Base-by-base conservation (phyloP, 92 coral and sea anemone genomes). In the Actinostola sp. region DNA sequence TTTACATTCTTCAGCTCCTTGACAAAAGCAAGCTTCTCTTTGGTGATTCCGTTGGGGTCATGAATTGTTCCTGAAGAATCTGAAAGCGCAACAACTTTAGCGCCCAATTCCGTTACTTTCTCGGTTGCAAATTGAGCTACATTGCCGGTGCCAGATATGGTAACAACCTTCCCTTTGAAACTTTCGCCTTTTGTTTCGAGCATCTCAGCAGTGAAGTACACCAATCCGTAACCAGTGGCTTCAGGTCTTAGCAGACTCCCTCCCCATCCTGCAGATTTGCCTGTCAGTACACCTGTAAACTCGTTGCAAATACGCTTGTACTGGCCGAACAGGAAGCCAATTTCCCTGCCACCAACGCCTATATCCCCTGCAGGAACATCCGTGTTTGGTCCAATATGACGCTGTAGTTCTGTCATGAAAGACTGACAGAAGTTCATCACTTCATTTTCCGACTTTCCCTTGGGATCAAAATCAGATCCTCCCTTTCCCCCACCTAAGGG, bases 341-440 rank as follows among this genome's bases (percentile, higher is more conserved):
- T 91, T 76, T 91, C 97, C 66, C 97, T 76, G 53, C 88, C 90
- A 24, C 97, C 97, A 0, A 91, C 97, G 3, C 97, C 97, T 23
- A 91, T 91, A 55, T 91, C 97, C 12, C 97, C 97, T 0, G 97
- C 97, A 19, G 97, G 97, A 35, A 91, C 89, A 72, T 91, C 97
- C 36, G 97, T 91, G 82, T 91, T 87, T 2, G 97, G 97, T 55
- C 97, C 97, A 19, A 91, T 91, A 74, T 91, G 97, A 42, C 97
- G 84, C 76, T 91, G 97, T 0, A 91, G 72, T 67, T 91, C 97
- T 12, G 89, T 79, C 97, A 91, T 91, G 67, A 87, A 91, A 1
- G 97, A 91, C 83, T 91, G 97, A 78, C 97, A 91, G 73, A 91
- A 91, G 59, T 67, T 91, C 97, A 91, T 91, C 34, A 91, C 97